Evolutionary conservation across 2,797 vertebrate genomes (phyloP), one percentile per base, ranked within the genome.

Genomic region (Myotis pilosus): DNA sequence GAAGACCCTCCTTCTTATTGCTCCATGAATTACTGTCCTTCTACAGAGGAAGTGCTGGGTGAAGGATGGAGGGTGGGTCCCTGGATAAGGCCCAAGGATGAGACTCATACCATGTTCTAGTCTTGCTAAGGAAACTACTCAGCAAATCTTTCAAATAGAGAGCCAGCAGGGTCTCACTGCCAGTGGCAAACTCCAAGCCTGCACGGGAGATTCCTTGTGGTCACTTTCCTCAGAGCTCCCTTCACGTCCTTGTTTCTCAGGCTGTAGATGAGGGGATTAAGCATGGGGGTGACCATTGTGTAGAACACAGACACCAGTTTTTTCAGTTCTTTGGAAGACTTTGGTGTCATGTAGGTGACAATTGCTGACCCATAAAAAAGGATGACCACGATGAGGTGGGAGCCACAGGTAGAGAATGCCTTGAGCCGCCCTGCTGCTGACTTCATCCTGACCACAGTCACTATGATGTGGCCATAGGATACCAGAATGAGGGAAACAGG

Each of bases 161-260:
- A 69, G 9, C 15, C 30, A 57, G 41, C 19, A 87, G 17, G 0
- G 12, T 44, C n/a, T 92, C 8, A 38, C 10, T 41, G 25, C 82
- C 49, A 89, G 41, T 30, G 49, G 12, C 53, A 84, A 66, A 41
- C 33, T 41, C 69, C 62, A 72, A 84, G 8, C 4, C 30, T 85
- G 4, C 60, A 51, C 17, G 60, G 51, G 30, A 81, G 69, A 85
- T 78, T 95, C 33, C 62, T 95, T 55, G 8, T 20, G 30, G 47
- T 64, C 44, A 91, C 38, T 83, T 90, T 97, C 28, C 72, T 85
- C 85, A 97, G 92, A 23, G 95, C 80, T 71, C 78, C 93, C 69
- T 93, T 96, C 13, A 97, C 72, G 23, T 96, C 93, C 53, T 97
- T 97, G 92, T 97, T 97, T 17, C 95, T 97, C 89, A 97, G 87